A percentile compares a stretch with the other conserved stretches of the same genome.
phyloP scores from a whole-genome alignment of 2,888 invertebrate species.

The Mythimna vitellina region DNA sequence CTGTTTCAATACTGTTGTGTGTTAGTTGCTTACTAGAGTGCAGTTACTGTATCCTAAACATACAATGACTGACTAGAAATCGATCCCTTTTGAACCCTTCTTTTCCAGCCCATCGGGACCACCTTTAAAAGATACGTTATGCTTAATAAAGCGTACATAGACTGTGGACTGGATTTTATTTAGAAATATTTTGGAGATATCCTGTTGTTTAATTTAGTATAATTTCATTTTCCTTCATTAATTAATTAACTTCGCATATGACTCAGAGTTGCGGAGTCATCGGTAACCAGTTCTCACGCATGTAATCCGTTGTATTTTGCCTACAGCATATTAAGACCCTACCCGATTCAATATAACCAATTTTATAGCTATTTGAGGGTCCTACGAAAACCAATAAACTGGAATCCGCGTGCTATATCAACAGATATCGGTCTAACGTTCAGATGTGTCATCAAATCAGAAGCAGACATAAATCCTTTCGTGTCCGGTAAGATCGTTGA shows the following conservation, averaged over 20 bases:
- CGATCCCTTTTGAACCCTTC: not conserved
- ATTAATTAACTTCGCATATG: conserved; percentile 4
- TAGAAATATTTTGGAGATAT: conserved; percentile 5
- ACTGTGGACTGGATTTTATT: not conserved
- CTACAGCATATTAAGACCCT: not conserved
- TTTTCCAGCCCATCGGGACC: not conserved
- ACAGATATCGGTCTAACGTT: conserved; percentile 20
- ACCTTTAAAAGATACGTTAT: not conserved
- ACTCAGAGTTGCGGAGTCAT: conserved; percentile 5
- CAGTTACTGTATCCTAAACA: conserved; percentile 12
- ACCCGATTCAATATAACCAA: not conserved
- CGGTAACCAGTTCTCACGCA: conserved; percentile 18
- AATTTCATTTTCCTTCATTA: conserved; percentile 15
- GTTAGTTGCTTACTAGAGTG: not conserved
- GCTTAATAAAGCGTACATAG: not conserved
- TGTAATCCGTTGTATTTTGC: conserved; percentile 3
- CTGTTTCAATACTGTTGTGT: conserved; percentile 8
- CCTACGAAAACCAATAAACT: conserved; percentile 34
- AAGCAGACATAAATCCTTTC: conserved; percentile 64
- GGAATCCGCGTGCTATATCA: conserved; percentile 15
- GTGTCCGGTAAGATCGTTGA: conserved; percentile 73
- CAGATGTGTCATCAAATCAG: conserved; percentile 51
- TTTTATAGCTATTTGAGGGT: conserved; percentile 25
- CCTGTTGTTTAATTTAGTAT: not conserved
- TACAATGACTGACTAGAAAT: conserved; percentile 9